Percentiles rank a stretch among this genome's conserved stretches.
Conservation (phyloP, 2,888 invertebrate species). For the Pachliopta kotzebuea region DNA sequence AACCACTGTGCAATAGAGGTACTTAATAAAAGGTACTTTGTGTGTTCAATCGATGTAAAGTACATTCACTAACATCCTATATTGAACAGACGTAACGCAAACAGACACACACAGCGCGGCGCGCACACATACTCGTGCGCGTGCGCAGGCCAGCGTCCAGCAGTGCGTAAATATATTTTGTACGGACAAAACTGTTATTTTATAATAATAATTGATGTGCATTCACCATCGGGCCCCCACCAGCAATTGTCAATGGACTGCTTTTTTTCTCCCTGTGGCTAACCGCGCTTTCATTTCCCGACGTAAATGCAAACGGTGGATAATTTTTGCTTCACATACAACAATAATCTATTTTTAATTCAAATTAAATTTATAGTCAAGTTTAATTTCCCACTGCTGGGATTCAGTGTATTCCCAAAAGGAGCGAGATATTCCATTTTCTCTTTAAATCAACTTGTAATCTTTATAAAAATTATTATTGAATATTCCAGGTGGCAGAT, state of each 20-base stretch:
- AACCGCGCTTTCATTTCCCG: conserved; percentile 49
- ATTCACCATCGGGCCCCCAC: conserved; percentile 51
- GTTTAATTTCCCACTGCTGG: no score
- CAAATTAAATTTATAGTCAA: not conserved
- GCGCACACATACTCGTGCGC: conserved; percentile 33
- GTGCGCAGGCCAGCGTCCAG: conserved; percentile 43
- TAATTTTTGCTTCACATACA: conserved; percentile 41
- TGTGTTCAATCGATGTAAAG: conserved; percentile 63
- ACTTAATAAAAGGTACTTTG: conserved; percentile 43
- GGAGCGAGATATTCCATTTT: no score
- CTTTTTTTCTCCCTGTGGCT: conserved; percentile 55
- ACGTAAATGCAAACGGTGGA: conserved; percentile 38
- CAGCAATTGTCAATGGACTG: conserved; percentile 60
- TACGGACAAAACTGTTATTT: conserved; percentile 79
- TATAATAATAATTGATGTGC: conserved; percentile 77
- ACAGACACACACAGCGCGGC: conserved; percentile 32
- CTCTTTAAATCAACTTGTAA: not conserved
- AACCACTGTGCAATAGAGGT: conserved; percentile 40
- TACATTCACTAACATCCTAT: conserved; percentile 62
- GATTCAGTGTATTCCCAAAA: no score
- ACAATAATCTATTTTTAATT: not conserved
- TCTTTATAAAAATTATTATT: not conserved
- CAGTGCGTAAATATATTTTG: conserved; percentile 76
- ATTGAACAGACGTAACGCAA: conserved; percentile 39
- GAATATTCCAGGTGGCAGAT: conserved; percentile 40